Evolutionary conservation across 2,888 invertebrate species (phyloP).

Genomic region (Leucozona laternaria): DNA sequence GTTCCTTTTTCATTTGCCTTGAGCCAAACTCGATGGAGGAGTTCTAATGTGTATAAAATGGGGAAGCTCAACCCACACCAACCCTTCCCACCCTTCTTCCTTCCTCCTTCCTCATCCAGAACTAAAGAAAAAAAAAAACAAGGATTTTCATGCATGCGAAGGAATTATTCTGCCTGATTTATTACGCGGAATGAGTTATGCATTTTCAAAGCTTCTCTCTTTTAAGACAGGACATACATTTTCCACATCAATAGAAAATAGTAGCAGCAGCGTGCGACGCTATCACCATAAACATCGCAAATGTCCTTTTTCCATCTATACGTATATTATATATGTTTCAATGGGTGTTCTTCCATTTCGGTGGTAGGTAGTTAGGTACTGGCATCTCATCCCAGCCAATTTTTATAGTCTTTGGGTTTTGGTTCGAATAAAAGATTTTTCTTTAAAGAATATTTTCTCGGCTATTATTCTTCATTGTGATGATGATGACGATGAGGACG

Average conservation of each 20-base stretch:
- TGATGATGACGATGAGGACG: slow-evolving; percentile 1
- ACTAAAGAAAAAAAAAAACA: neutral
- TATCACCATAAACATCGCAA: slow-evolving; percentile 59
- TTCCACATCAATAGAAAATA: slow-evolving; percentile 69
- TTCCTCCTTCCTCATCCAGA: neutral
- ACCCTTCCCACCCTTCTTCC: no score
- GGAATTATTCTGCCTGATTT: slow-evolving; percentile 73
- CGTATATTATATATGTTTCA: neutral
- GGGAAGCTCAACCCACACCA: neutral
- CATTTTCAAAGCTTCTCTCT: slow-evolving; percentile 72
- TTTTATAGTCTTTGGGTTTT: slow-evolving; percentile 19
- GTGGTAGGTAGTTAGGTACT: neutral
- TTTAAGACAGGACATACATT: slow-evolving; percentile 71
- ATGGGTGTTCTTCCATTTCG: neutral
- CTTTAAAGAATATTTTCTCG: slow-evolving; percentile 35
- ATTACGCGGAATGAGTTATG: slow-evolving; percentile 74
- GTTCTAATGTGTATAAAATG: slow-evolving; percentile 27
- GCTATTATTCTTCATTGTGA: slow-evolving; percentile 36
- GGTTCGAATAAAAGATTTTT: slow-evolving; percentile 49
- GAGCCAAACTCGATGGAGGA: slow-evolving; percentile 22
- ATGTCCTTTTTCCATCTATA: slow-evolving; percentile 6
- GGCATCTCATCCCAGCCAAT: slow-evolving; percentile 15
- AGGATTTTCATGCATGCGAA: slow-evolving; percentile 61
- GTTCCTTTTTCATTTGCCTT: slow-evolving; percentile 7
- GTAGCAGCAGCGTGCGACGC: slow-evolving; percentile 51